Conservation (phyloP, 2,888 invertebrate species). For the Metalampra italica region DNA sequence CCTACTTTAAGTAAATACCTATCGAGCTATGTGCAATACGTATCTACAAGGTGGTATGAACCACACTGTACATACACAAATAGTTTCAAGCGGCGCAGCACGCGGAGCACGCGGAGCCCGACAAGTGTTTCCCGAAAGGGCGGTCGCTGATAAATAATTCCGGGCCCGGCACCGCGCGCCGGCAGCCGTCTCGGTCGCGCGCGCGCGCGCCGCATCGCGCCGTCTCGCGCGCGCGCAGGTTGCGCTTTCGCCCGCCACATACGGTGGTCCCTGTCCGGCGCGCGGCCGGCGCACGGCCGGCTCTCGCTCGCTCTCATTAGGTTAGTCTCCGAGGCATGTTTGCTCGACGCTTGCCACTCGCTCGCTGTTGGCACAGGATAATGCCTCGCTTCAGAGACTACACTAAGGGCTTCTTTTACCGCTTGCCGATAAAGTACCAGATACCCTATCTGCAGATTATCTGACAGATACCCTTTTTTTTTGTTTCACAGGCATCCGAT, state of each 20-base stretch:
- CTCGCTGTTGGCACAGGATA: constrained; percentile 50
- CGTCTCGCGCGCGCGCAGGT: constrained; percentile 42
- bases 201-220: constrained; percentile 12
- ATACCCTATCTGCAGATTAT: too few relatives aligned
- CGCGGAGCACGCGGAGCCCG: background rate
- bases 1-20: too few relatives aligned
- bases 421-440: too few relatives aligned
- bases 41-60: too few relatives aligned
- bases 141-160: constrained; percentile 70
- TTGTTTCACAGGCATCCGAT: too few relatives aligned
- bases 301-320: constrained; percentile 71
- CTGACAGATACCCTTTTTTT: too few relatives aligned
- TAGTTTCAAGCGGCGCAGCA: background rate
- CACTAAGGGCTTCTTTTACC: too few relatives aligned
- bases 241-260: constrained; percentile 74
- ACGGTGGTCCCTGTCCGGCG: constrained; percentile 42
- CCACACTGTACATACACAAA: too few relatives aligned
- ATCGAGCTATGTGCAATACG: too few relatives aligned
- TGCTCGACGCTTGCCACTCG: constrained; percentile 71
- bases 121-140: constrained; percentile 52
- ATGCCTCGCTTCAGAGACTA: constrained; percentile 6
- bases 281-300: constrained; percentile 21
- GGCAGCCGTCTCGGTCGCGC: constrained; percentile 40
- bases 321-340: constrained; percentile 69
- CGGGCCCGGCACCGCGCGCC: constrained; percentile 60